phyloP scores from a whole-genome alignment of 2,113 vertebrate genomes.

The Paratilapia polleni region DNA sequence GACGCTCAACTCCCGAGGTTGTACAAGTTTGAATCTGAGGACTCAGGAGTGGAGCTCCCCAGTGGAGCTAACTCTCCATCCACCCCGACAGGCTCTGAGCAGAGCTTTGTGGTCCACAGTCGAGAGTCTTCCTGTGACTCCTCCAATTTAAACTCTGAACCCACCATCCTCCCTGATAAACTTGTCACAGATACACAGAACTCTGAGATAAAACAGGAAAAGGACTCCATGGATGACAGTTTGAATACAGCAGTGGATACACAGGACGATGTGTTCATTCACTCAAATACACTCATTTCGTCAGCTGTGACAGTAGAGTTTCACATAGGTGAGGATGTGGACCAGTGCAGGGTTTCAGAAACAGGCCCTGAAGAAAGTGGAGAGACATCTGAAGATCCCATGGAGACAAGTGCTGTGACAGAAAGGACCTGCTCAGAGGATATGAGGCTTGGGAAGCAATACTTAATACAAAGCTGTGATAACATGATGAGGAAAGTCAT shows the following conservation, averaged over 20 bases:
- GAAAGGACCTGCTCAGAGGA: constrained; percentile 50
- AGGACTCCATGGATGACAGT: not conserved
- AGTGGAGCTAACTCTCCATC: constrained; percentile 87
- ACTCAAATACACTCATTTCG: constrained; percentile 25
- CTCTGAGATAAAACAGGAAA: constrained; percentile 60
- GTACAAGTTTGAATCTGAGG: constrained; percentile 89
- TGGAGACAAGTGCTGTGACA: constrained; percentile 10
- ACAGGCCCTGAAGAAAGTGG: constrained; percentile 22
- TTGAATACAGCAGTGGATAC: not conserved
- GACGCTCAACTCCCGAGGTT: constrained; percentile 75
- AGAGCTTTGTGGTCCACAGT: constrained; percentile 89
- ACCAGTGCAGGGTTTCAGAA: constrained; percentile 29
- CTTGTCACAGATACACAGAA: constrained; percentile 56
- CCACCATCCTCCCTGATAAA: constrained; percentile 56
- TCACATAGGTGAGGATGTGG: constrained; percentile 22
- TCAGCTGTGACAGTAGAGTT: constrained; percentile 12
- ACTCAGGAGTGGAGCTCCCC: constrained; percentile 87
- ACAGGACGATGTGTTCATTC: not conserved
- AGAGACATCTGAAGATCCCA: constrained; percentile 22
- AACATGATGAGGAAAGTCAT: constrained; percentile 52
- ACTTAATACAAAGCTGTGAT: constrained; percentile 53
- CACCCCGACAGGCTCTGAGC: constrained; percentile 83
- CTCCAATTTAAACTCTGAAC: constrained; percentile 74
- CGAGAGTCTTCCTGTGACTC: constrained; percentile 87
- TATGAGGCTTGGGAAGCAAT: constrained; percentile 29